A percentile compares a stretch with the other conserved stretches of the same genome.
phyloP scores from a whole-genome alignment of 64 coral and sea anemone species.

The Orbicella faveolata region DNA sequence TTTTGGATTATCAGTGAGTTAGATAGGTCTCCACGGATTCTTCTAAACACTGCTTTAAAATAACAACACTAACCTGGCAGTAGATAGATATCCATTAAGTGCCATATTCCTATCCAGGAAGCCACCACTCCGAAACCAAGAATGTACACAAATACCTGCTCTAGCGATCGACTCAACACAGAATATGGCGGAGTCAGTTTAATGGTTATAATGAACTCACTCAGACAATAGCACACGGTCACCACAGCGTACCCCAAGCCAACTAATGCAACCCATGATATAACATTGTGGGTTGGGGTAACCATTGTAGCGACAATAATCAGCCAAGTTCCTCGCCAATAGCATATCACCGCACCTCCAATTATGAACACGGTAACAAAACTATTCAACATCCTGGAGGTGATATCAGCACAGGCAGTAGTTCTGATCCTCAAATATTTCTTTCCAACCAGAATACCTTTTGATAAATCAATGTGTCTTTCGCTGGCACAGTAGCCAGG shows the following conservation, averaged over 20 bases:
- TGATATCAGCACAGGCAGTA: not conserved
- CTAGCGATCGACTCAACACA: not conserved
- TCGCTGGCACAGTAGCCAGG: conserved; percentile 34
- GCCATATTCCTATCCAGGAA: conserved; percentile 44
- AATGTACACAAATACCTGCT: conserved; percentile 43
- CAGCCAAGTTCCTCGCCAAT: conserved; percentile 64
- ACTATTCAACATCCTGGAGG: not conserved
- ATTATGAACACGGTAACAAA: conserved; percentile 33
- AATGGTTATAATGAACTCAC: conserved; percentile 13
- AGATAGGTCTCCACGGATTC: too few species aligned
- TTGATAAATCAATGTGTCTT: not conserved
- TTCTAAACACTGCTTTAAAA: too few species aligned
- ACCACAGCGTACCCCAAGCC: conserved; percentile 2
- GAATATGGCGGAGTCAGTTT: not conserved
- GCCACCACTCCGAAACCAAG: conserved; percentile 31
- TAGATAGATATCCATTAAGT: conserved; percentile 18
- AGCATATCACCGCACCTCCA: conserved; percentile 21
- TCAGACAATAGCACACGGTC: conserved; percentile 1
- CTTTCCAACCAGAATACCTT: not conserved
- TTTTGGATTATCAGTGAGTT: too few species aligned
- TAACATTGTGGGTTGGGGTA: not conserved
- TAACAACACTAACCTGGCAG: conserved; percentile 6
- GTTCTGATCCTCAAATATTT: not conserved
- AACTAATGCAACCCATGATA: not conserved
- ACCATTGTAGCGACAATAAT: not conserved